Percentiles rank a stretch among this genome's conserved stretches.
phyloP scores from a whole-genome alignment of 2,113 vertebrate genomes.

The Notarius lentiginosus region DNA sequence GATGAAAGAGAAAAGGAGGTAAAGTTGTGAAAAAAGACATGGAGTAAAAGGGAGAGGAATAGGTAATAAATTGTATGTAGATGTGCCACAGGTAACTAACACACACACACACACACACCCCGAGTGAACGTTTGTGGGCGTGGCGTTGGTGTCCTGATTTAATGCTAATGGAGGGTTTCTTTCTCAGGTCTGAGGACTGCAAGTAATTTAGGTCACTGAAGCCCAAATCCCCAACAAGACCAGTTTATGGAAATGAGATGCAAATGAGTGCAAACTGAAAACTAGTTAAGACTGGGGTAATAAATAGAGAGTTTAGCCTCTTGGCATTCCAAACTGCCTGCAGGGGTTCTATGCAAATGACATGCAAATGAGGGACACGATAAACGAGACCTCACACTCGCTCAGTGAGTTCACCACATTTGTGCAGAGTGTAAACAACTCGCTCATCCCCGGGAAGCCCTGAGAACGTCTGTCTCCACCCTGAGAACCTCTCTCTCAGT shows the following conservation, averaged over 20 bases:
- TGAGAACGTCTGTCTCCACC: too few species aligned
- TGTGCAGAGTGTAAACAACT: neutral
- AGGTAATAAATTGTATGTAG: neutral
- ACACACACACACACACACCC: conserved; percentile 25
- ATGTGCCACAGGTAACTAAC: neutral
- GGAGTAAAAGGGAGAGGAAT: conserved; percentile 20
- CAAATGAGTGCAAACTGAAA: conserved; percentile 74
- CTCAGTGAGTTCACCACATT: conserved; percentile 4
- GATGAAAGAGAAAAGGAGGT: neutral
- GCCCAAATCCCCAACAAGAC: conserved; percentile 69
- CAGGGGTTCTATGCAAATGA: conserved; percentile 73
- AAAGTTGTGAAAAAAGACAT: neutral
- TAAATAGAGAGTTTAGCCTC: conserved; percentile 78
- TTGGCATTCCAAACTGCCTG: conserved; percentile 72
- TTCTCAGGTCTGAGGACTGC: conserved; percentile 63
- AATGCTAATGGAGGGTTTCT: conserved; percentile 68
- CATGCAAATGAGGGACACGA: conserved; percentile 70
- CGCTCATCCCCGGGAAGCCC: neutral
- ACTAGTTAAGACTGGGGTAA: conserved; percentile 70
- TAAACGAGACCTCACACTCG: conserved; percentile 39
- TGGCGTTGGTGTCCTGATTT: conserved; percentile 64
- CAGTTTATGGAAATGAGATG: conserved; percentile 58
- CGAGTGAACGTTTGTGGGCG: conserved; percentile 55
- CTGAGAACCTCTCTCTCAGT: too few species aligned
- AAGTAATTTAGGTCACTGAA: conserved; percentile 76